Percentiles rank a stretch among this genome's conserved stretches.
Conservation (phyloP, 2,113 vertebrate genomes). For the Ptilorrhoa leucosticta region DNA sequence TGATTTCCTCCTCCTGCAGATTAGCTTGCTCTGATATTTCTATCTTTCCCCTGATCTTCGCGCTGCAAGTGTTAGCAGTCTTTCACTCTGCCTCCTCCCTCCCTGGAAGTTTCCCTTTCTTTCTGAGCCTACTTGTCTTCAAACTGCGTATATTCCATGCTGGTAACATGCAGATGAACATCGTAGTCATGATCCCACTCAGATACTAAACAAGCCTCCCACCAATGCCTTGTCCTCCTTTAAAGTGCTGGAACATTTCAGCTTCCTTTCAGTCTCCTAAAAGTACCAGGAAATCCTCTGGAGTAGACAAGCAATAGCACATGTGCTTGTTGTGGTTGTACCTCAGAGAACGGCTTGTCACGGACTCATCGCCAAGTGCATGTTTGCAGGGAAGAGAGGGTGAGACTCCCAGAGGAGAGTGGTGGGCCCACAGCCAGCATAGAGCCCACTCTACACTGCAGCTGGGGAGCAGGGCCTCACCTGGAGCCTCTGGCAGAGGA, state of each 20-base stretch:
- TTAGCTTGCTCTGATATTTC: not conserved
- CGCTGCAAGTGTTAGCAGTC: slow-evolving; percentile 51
- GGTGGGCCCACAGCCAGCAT: not conserved
- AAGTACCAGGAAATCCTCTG: slow-evolving; percentile 52
- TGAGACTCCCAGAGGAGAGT: not conserved
- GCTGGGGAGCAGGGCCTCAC: too few relatives aligned
- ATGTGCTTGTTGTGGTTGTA: not conserved
- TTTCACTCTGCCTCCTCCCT: slow-evolving; percentile 37
- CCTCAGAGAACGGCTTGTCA: not conserved
- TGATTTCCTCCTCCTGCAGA: not conserved
- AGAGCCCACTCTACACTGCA: too few relatives aligned
- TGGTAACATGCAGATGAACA: slow-evolving; percentile 67
- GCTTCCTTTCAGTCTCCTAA: slow-evolving; percentile 11
- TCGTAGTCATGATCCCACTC: slow-evolving; percentile 67
- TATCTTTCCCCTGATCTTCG: not conserved
- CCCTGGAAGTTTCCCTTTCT: slow-evolving; percentile 53
- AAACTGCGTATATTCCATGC: slow-evolving; percentile 50
- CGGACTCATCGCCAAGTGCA: rapidly evolving
- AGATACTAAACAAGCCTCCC: slow-evolving; percentile 65
- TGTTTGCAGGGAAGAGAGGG: not conserved
- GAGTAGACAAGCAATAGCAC: slow-evolving; percentile 28
- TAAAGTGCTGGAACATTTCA: slow-evolving; percentile 37
- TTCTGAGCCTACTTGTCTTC: slow-evolving; percentile 39
- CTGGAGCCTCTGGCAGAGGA: too few relatives aligned
- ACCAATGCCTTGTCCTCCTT: slow-evolving; percentile 51